These are phyloP conservation scores for Podocnemis expansa DNA, from an alignment of 2,113 vertebrate species.

Conservation along the genomic window DNA sequence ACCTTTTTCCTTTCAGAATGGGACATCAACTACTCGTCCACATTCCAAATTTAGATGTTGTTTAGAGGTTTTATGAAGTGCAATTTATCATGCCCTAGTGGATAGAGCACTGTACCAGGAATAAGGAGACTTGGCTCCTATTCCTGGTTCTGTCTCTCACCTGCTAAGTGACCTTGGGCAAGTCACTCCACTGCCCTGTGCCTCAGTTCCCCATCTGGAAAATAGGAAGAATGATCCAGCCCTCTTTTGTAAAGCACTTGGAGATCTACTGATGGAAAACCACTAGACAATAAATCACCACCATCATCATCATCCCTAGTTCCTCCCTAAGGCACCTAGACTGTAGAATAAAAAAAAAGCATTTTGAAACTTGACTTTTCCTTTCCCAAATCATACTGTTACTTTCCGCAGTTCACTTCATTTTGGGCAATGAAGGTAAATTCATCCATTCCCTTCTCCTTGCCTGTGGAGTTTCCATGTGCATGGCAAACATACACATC, in stretches of 20 bases:
- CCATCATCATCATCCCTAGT: rapidly evolving
- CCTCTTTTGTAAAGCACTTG: not conserved
- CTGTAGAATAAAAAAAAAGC: not conserved
- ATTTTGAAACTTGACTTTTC: not conserved
- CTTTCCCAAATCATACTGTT: not conserved
- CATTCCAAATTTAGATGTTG: not conserved
- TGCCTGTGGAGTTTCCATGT: not conserved
- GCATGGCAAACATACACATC: not conserved
- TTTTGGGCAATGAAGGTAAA: not conserved
- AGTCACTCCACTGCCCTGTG: not conserved
- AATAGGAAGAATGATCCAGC: not conserved
- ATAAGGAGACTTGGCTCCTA: not conserved
- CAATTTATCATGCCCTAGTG: not conserved
- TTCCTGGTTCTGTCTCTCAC: not conserved
- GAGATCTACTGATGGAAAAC: not conserved
- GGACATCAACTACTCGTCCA: not conserved
- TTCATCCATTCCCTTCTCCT: not conserved
- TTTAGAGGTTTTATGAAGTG: not conserved
- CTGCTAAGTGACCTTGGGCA: not conserved
- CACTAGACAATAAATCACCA: not conserved
- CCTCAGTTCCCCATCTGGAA: not conserved
- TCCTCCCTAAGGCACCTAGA: not conserved
- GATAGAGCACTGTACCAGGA: not conserved
- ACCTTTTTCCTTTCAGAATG: not conserved
- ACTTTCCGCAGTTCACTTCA: not conserved